Evolutionary conservation across 2,797 vertebrate genomes (phyloP), one percentile per base, ranked within the genome.

Genomic region (Phataginus tetradactyla): DNA sequence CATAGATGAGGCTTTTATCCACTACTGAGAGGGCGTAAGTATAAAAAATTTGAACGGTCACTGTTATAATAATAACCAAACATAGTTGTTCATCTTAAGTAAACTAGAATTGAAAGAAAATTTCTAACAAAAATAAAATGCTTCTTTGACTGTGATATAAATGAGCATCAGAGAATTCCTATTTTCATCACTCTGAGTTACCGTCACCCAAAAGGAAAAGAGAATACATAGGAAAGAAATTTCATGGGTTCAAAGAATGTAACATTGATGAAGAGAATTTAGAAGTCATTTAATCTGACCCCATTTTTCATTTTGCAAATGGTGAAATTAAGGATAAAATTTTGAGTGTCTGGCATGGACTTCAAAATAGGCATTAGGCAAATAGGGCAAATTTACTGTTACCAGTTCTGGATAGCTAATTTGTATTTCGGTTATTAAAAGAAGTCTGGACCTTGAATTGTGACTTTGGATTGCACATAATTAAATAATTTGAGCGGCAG

Each of bases 91-190:
- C 49, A 64, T 79, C 51, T 87, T 66, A 75, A 79, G 34, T 87
- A 66, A 92, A 91, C 27, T 29, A 77, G 18, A 34, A 4, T 57
- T 87, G 57, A 93, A 94, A 96, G 59, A 94, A 94, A 87, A 89
- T 77, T 91, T 91, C 20, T 78, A 93, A 86, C 53, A 86, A 81
- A 90, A 69, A 90, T 57, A 68, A 93, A 92, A 51, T 63, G 14
- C 37, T 87, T 63, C 45, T 92, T 42, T n/a, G 59, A n/a, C 21
- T 91, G 75, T 68, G 53, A 34, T 39, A 79, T 91, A 89, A 96
- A 84, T 86, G 27, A 59, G 5, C 25, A 55, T 74, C 86, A 87
- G 69, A 37, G 9, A 92, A 39, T 75, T 45, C n/a, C 42, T 86
- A 66, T 84, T 86, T 66, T 77, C 17, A 64, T 87, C 55, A 49